Evolutionary conservation across 2,888 invertebrate genomes (phyloP), one percentile per base, ranked within the genome.

Genomic region (Anthrax anthrax): DNA sequence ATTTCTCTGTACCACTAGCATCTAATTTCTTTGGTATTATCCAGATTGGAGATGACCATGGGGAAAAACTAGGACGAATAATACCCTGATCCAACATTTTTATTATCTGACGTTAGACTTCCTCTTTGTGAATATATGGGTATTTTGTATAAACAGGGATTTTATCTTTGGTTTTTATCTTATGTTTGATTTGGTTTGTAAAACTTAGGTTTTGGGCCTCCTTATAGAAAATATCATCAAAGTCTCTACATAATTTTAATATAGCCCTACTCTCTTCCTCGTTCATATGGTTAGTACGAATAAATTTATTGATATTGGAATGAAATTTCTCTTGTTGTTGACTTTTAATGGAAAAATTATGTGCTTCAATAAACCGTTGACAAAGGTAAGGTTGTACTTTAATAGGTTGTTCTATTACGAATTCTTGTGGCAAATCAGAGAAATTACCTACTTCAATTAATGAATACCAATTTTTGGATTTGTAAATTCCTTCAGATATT

Each of bases 11-110:
- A 2, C 36, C 43, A 10, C 39, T 39, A 6, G 42, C 40, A 19
- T 46, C 43, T 51, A 17, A 48, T 12, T 44, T 47, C 43, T 57
- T 47, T 50, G 53, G 8, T 3, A 58, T 56, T 1, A 59, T 53
- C 54, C 54, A 56, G 10, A 57, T 50, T 2, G 57, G 56, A 4
- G 54, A 50, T 2, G 45, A 39, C 41, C 50, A 55, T 10, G 55
- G 54, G 8, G 53, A 54, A 16, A 48, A 49, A 14, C 46, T 47
- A 14, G 51, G 53, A 40, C 48, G 36, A n/a, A 56, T 56, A 8
- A 55, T 54, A 12, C 46, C 41, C 23, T 46, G 36, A 1, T 45
- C 27, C 27, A 48, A 14, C 39, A 46, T 36, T 18, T 49, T 46
- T 4, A 32, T 16, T 18, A 56, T 57, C 47, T 58, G 57, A 12